Percentiles rank a stretch among this genome's conserved stretches.
These are phyloP conservation scores for Drosophila maculinotata DNA, from an alignment of 2,888 invertebrate species.

Conservation along the genomic window DNA sequence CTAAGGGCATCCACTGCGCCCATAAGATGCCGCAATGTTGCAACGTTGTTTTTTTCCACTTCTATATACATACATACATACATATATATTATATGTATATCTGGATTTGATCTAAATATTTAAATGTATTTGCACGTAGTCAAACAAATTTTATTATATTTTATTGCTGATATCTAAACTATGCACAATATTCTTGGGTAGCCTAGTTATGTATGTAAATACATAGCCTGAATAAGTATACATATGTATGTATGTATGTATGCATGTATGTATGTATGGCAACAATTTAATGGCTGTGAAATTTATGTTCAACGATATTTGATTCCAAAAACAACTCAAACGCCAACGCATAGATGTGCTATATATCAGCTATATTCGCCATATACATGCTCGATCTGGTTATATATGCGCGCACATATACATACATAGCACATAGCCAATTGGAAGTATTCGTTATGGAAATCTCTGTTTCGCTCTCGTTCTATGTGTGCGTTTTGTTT, in stretches of 20 bases:
- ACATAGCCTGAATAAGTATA: slow-evolving; percentile 13
- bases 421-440: slow-evolving; percentile 41
- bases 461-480: slow-evolving; percentile 29
- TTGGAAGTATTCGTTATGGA: slow-evolving; percentile 68
- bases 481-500: slow-evolving; percentile 41
- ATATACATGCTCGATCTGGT: slow-evolving; percentile 28
- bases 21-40: slow-evolving; percentile 32
- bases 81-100: not conserved
- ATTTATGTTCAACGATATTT: slow-evolving; percentile 78
- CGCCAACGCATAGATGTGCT: slow-evolving; percentile 62
- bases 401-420: not conserved
- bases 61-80: slow-evolving; percentile 1
- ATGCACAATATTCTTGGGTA: slow-evolving; percentile 20
- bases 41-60: slow-evolving; percentile 15
- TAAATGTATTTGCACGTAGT: slow-evolving; percentile 21
- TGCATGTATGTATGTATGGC: slow-evolving; percentile 26
- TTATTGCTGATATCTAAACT: slow-evolving; percentile 21
- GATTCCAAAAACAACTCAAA: slow-evolving; percentile 75
- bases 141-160: slow-evolving; percentile 29
- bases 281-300: slow-evolving; percentile 71
- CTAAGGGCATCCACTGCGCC: slow-evolving; percentile 48
- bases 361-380: slow-evolving; percentile 45
- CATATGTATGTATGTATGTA: slow-evolving; percentile 9
- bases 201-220: slow-evolving; percentile 31
- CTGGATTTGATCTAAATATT: slow-evolving; percentile 44